Evolutionary conservation across 1,140 invertebrate genomes (phyloP), one percentile per base, ranked within the genome.

Genomic region (Chlorops oryzae): DNA sequence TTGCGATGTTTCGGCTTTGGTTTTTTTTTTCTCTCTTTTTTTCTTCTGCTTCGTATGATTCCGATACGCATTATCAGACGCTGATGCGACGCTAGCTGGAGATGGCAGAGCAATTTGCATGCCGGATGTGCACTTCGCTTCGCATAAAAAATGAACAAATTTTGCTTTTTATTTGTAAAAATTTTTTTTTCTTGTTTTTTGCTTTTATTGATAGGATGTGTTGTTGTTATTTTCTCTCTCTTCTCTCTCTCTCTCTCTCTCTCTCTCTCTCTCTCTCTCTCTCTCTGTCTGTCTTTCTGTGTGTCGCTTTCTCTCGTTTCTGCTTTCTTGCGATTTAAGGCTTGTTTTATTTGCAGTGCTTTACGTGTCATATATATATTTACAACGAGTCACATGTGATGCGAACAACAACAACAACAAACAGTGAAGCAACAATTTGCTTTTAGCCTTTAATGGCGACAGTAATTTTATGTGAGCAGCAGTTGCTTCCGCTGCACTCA

Each of bases 401-500:
- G 38, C 12, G 12, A 41, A 27, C n/a, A 12, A 20, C 18, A 20
- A 34, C 41, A 38, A 44, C 35, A 15, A n/a, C 20, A 34, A 18
- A 42, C 17, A 13, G 40, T 10, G 28, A 34, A 38, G 41, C 32
- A 51, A 51, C 41, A 51, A 51, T 37, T 43, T 44, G 28, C 49
- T 51, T 39, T 44, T 44, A 51, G 41, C 28, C 22, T 21, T 21
- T 44, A 35, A 38, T 38, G 18, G 39, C 17, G 24, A 37, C 12
- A 47, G 32, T 13, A 10, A 13, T 17, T 5, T n/a, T 20, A 35
- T n/a, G 20, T 22, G 20, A 12, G 5, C 4, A 22, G 45, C 18
- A n/a, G n/a, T n/a, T n/a, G n/a, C n/a, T n/a, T n/a, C n/a, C n/a
- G n/a, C n/a, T n/a, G n/a, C n/a, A n/a, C n/a, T n/a, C n/a, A n/a